These are phyloP conservation scores for Tortrix viridana DNA, from an alignment of 2,888 invertebrate species.

Conservation along the genomic window DNA sequence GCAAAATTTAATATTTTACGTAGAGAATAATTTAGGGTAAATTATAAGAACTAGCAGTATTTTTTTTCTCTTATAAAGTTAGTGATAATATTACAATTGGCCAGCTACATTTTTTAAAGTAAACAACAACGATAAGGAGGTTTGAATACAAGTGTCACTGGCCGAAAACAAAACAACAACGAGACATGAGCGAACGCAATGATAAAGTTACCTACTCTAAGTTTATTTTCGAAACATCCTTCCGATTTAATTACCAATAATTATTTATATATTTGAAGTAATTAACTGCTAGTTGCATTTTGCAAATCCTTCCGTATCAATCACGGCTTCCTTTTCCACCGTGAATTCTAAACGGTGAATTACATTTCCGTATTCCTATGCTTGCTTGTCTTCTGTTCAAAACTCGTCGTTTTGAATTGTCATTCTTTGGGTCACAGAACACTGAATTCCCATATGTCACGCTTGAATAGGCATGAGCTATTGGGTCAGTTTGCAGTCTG, in stretches of 20 bases:
- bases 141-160: slow-evolving; percentile 9
- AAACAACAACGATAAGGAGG: neutral
- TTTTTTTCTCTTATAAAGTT: no score
- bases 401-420: neutral
- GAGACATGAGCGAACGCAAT: neutral
- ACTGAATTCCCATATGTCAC: slow-evolving; percentile 32
- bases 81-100: no score
- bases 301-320: slow-evolving; percentile 3
- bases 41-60: no score
- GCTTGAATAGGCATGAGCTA: slow-evolving; percentile 27
- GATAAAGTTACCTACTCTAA: neutral
- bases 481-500: slow-evolving; percentile 20
- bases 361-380: neutral
- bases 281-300: slow-evolving; percentile 3
- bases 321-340: neutral
- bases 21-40: no score
- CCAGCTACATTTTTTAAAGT: neutral
- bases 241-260: neutral
- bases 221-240: slow-evolving; percentile 8
- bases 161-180: slow-evolving; percentile 19
- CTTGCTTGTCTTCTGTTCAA: neutral
- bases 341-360: neutral
- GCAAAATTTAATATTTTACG: no score
- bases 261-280: slow-evolving; percentile 4
- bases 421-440: slow-evolving; percentile 15